Conservation (phyloP, 2,797 vertebrate species). For the Tragopan temminckii region DNA sequence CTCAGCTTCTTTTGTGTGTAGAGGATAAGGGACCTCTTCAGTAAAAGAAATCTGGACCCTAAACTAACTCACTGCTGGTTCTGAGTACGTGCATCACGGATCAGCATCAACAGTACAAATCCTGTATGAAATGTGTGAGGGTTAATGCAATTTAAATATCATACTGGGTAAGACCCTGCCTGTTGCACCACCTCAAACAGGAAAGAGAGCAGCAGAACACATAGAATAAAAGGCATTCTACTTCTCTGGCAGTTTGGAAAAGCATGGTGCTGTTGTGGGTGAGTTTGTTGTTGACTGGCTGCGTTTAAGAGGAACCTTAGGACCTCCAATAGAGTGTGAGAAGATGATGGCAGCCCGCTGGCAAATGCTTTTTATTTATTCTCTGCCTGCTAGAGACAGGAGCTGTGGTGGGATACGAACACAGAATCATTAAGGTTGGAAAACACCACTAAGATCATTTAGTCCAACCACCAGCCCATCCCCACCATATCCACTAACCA, state of each 20-base stretch:
- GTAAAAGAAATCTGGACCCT: background rate
- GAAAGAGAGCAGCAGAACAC: background rate
- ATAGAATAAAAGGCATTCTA: background rate
- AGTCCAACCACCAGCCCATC: too few species aligned
- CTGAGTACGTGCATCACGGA: accelerated
- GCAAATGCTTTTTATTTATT: background rate
- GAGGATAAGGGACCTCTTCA: background rate
- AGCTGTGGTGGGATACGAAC: background rate
- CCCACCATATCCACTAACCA: too few species aligned
- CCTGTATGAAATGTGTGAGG: background rate
- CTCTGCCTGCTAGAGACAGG: background rate
- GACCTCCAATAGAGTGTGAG: background rate
- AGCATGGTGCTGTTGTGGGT: background rate
- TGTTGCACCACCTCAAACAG: background rate
- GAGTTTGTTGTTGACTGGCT: background rate
- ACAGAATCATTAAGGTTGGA: too few species aligned
- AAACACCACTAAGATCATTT: too few species aligned
- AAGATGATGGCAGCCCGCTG: background rate
- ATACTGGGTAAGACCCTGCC: accelerated
- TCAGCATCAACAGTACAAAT: background rate
- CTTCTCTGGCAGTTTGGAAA: background rate
- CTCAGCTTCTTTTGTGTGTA: background rate
- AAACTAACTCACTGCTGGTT: background rate
- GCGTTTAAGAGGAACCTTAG: background rate
- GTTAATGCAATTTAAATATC: background rate